Evolutionary conservation across 2,113 vertebrate species (phyloP), one percentile per base, ranked within the genome.

Genomic region (Grammomys dolichurus): DNA sequence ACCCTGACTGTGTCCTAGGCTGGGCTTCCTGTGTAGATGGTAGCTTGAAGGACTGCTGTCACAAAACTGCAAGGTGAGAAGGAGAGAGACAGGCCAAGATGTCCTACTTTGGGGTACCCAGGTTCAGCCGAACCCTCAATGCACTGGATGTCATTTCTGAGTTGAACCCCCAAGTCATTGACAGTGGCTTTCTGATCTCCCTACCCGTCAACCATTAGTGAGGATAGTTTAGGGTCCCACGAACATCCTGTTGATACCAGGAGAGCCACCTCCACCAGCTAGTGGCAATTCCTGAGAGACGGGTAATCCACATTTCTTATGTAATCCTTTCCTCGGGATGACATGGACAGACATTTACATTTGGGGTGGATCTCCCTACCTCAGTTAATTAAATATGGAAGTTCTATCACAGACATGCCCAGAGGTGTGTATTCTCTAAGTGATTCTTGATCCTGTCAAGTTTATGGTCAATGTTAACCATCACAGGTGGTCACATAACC

Each of bases 91-190:
- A 20, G 19, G 0, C 7, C 17, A 0, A 8, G 28, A 33, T 26
- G 28, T 10, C 36, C 3, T 36, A 28, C 16, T 43, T 36, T 6
- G 0, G 17, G 6, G 28, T 12, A 54, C 24, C 10, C 0, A 54
- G 48, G 2, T 11, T 31, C 36, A 4, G 14, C 0, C 20, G 12
- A 20, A 77, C 31, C 40, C 76, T 20, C 0, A 7, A 8, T 48
- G 12, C 75, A n/a, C 4, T 0, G 46, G 19, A 10, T 19, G 4
- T n/a, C 17, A 1, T 20, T 4, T 3, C n/a, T 10, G 13, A 78
- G 63, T 1, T 1, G 19, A 36, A 81, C 33, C 31, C 51, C 60
- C 2, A 16, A 13, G 40, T 7, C 28, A 5, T 14, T 22, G 46
- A 26, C 19, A 0, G 31, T 0, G 0, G 13, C 3, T 72, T 90